Evolutionary conservation across 2,888 invertebrate genomes (phyloP), one percentile per base, ranked within the genome.

Genomic region (Bellardia pandia): DNA sequence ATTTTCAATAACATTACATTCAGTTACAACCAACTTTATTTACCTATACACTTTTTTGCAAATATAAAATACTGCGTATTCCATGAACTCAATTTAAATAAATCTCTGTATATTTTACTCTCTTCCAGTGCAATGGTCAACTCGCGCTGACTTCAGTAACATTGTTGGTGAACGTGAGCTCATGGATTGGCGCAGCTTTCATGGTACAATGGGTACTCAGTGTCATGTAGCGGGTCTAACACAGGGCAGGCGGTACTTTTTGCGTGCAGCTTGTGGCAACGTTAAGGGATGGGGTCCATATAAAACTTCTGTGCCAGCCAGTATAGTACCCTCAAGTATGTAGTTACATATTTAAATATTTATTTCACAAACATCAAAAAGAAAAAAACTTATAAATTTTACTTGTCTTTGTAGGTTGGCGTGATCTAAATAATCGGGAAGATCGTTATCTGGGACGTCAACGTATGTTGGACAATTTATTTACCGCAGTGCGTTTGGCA

Each of bases 251-350:
- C 95, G 96, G 88, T 99, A 98, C 94, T 98, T 96, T 94, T 97
- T 99, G 93, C 95, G 99, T 86, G 97, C 98, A 0, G 95, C 97
- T n/a, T 97, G 98, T 72, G 98, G 99, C 72, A 99, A 99, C 92
- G 95, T 98, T 88, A 98, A 97, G 92, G 99, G 98, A 1, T 99
- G 96, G 95, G 98, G 98, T 45, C 94, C 95, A 14, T 97, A 95
- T 91, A 95, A 96, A 53, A 94, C 95, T 13, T 96, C 98, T 0
- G 96, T 96, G 56, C 99, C 99, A 1, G 94, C 96, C 62, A 97
- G 97, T 90, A 97, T 98, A 9, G 96, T 98, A 62, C 98, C 99
- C 14, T 98, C 98, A 90, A 97, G 98, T 97, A 93, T 96, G 97
- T 90, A 23, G 4, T 56, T 0, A 40, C 8, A 23, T 23, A 23